Conservation (phyloP, 2,113 vertebrate species). For the Crotalus tigris region DNA sequence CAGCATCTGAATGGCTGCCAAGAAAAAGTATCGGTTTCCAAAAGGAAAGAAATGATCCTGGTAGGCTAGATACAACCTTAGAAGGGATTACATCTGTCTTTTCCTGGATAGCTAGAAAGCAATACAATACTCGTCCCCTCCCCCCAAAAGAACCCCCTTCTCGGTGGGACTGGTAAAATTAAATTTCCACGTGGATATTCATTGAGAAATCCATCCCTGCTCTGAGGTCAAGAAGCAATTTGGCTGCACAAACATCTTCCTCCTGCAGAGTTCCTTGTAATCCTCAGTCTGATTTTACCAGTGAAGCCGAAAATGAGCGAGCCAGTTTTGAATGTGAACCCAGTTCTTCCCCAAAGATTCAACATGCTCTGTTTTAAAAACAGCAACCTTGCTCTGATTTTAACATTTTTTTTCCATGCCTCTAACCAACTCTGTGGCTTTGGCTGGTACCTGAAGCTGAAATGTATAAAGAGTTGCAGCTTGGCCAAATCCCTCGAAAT, state of each 20-base stretch:
- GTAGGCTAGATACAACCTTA: not conserved
- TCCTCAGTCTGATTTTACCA: not conserved
- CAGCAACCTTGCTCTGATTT: not conserved
- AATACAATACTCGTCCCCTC: not conserved
- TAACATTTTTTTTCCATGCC: slow-evolving; percentile 35
- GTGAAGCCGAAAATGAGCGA: not conserved
- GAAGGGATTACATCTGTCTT: not conserved
- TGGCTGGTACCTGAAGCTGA: slow-evolving; percentile 32
- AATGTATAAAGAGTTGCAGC: not conserved
- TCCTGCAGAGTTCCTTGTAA: fast-evolving
- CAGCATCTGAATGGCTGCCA: not conserved
- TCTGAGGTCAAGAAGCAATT: not conserved
- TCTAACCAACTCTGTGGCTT: slow-evolving; percentile 42
- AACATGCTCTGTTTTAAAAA: slow-evolving; percentile 8
- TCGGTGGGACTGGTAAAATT: not conserved
- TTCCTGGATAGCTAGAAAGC: not conserved
- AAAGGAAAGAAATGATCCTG: not conserved
- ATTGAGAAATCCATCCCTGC: not conserved
- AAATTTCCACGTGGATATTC: not conserved
- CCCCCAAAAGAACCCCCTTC: not conserved
- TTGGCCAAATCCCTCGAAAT: slow-evolving; percentile 28
- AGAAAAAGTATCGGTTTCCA: not conserved
- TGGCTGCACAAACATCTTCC: not conserved
- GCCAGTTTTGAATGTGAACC: slow-evolving; percentile 18
- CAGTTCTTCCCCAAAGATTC: slow-evolving; percentile 16